Conservation (phyloP, 2,113 vertebrate species). For the Typhlomys cinereus region DNA sequence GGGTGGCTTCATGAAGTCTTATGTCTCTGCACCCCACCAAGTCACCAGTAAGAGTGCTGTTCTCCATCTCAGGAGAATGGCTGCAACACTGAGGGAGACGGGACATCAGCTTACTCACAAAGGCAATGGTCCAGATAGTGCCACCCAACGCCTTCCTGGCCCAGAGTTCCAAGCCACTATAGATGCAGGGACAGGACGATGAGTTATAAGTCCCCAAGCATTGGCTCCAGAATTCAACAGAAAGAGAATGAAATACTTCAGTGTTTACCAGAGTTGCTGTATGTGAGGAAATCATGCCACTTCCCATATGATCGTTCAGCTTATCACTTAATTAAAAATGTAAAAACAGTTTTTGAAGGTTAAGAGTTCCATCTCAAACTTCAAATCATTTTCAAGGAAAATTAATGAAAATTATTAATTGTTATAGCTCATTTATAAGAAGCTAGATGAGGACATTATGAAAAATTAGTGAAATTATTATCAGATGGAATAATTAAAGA, state of each 20-base stretch:
- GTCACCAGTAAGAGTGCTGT: neutral
- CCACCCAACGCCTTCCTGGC: neutral
- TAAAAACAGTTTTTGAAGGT: slow-evolving; percentile 73
- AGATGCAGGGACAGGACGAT: neutral
- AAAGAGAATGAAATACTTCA: neutral
- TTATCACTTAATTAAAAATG: slow-evolving; percentile 71
- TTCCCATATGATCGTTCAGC: neutral
- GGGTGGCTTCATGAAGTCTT: neutral
- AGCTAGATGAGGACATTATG: slow-evolving; percentile 76
- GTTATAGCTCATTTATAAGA: slow-evolving; percentile 76
- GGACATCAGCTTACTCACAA: neutral
- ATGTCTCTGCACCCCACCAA: neutral
- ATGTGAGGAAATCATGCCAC: neutral
- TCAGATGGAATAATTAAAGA: slow-evolving; percentile 82
- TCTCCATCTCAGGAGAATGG: neutral
- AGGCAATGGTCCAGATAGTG: neutral
- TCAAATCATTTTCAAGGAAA: slow-evolving; percentile 74
- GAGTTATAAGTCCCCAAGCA: neutral
- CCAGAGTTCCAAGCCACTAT: neutral
- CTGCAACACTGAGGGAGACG: neutral
- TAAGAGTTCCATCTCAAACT: slow-evolving; percentile 77
- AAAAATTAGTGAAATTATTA: slow-evolving; percentile 82
- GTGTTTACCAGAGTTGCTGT: slow-evolving; percentile 31
- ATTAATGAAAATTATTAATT: slow-evolving; percentile 82
- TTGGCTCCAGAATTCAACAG: neutral